Conservation (phyloP, 2,888 invertebrate species). For the Venustoraphidia nigricollis region DNA sequence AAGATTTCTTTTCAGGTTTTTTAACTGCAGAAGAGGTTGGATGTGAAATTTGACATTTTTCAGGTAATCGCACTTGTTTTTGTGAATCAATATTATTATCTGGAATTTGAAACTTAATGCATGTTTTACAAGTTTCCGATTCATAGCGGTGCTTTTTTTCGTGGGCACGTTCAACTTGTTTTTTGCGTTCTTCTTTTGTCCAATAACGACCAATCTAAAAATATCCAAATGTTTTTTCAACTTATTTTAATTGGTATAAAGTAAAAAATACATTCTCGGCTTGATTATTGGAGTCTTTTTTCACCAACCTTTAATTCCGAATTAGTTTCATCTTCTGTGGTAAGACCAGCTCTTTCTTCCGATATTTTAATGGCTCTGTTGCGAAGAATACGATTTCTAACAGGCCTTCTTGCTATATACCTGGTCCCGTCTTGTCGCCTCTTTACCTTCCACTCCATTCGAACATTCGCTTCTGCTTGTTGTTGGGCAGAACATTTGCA, state of each 20-base stretch:
- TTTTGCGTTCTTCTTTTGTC: conserved; percentile 58
- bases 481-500: conserved; percentile 16
- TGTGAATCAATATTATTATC: conserved; percentile 31
- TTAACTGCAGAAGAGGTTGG: conserved; percentile 14
- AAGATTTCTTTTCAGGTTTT: conserved; percentile 8
- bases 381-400: conserved; percentile 46
- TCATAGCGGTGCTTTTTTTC: conserved; percentile 39
- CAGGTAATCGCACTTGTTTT: conserved; percentile 32
- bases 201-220: conserved; percentile 51
- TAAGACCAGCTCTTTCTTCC: conserved; percentile 49
- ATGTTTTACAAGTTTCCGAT: conserved; percentile 10
- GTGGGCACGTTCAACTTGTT: conserved; percentile 52
- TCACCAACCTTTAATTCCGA: conserved; percentile 50
- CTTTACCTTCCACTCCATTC: conserved; percentile 64
- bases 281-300: neutral
- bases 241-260: neutral
- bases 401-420: conserved; percentile 58
- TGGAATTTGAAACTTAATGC: neutral
- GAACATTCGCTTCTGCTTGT: conserved; percentile 20
- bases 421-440: conserved; percentile 58
- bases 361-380: conserved; percentile 49
- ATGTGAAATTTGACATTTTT: conserved; percentile 20
- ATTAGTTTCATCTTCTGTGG: conserved; percentile 63
- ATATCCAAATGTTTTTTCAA: neutral
- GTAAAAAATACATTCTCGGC: neutral